A percentile compares a stretch with the other conserved stretches of the same genome.
These are phyloP conservation scores for Noctua janthe DNA, from an alignment of 2,888 invertebrate species.

Conservation along the genomic window DNA sequence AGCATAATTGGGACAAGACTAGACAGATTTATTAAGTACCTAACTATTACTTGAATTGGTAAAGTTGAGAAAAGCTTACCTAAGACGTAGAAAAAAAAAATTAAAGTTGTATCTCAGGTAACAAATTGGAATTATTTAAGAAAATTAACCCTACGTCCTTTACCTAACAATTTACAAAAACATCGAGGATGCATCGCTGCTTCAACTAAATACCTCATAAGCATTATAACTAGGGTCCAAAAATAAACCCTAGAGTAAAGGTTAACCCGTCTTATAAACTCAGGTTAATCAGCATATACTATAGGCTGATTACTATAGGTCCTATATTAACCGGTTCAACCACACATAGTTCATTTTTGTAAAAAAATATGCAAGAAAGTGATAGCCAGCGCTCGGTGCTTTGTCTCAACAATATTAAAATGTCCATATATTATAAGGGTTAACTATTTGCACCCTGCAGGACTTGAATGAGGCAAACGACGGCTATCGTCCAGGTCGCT, in stretches of 20 bases:
- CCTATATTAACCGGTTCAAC: not conserved
- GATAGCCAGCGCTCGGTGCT: not conserved
- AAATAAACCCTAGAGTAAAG: not conserved
- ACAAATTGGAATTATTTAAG: no score
- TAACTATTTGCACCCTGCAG: not conserved
- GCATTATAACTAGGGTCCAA: no score
- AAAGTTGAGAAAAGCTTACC: not conserved
- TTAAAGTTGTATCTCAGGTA: no score
- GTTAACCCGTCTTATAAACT: not conserved
- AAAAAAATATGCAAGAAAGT: not conserved
- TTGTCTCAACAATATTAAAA: not conserved
- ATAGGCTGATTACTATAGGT: no score
- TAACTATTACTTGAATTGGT: no score
- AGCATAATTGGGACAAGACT: not conserved
- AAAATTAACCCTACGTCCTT: no score
- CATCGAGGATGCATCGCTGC: not conserved
- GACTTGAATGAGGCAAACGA: not conserved
- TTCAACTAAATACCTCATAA: no score
- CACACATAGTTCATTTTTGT: not conserved
- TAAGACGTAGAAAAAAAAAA: no score
- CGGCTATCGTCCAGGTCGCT: not conserved
- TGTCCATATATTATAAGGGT: not conserved
- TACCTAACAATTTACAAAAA: not conserved
- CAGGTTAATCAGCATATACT: not conserved
- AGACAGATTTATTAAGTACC: no score